Evolutionary conservation across 2,797 vertebrate species (phyloP).

Genomic region (Acridotheres tristis): DNA sequence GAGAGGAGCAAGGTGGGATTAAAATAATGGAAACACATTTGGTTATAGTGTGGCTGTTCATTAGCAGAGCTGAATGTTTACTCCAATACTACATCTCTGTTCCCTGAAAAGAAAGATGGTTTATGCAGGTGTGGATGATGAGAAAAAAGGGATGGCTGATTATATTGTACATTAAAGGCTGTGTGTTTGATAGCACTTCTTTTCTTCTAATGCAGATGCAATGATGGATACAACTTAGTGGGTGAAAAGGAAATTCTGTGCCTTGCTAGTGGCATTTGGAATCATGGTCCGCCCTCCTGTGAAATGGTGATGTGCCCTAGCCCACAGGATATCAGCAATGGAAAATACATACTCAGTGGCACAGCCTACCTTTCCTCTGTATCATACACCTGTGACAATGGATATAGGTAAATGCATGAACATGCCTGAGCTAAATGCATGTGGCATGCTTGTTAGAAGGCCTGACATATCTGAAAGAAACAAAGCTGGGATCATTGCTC

Average conservation of each 20-base stretch:
- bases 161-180: neutral
- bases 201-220: slow-evolving; percentile 81
- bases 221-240: slow-evolving; percentile 83
- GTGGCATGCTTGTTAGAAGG: neutral
- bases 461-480: neutral
- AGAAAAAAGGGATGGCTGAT: neutral
- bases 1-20: neutral
- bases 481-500: neutral
- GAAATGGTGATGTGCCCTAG: slow-evolving; percentile 84
- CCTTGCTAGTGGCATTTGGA: slow-evolving; percentile 87
- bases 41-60: neutral
- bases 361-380: slow-evolving; percentile 86
- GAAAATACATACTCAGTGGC: slow-evolving; percentile 79
- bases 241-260: slow-evolving; percentile 87
- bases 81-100: neutral
- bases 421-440: neutral
- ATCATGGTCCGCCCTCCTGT: slow-evolving; percentile 82
- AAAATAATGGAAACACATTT: neutral
- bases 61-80: neutral
- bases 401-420: slow-evolving; percentile 86
- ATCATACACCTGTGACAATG: slow-evolving; percentile 84
- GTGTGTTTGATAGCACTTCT: neutral
- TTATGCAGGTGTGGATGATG: neutral
- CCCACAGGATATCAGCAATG: slow-evolving; percentile 81
- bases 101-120: neutral